Conservation (phyloP, 2,797 vertebrate genomes). For the Anomalospiza imberbis region DNA sequence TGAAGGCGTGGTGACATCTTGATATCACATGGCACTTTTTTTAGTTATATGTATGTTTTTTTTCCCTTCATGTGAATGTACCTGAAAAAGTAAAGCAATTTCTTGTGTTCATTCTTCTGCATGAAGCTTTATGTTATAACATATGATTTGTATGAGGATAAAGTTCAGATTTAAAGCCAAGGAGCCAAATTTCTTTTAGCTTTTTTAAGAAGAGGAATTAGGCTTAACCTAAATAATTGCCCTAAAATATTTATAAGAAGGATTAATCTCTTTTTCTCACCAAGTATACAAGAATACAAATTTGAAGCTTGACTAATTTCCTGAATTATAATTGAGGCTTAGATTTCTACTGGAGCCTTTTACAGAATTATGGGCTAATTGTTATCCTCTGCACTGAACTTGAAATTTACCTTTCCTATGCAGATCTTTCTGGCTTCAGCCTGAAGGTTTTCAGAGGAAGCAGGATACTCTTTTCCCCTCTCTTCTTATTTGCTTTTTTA, state of each 20-base stretch:
- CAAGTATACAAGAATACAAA: neutral
- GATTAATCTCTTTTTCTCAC: slow-evolving; percentile 23
- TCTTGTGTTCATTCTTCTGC: neutral
- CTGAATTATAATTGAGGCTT: slow-evolving; percentile 33
- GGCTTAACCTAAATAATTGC: slow-evolving; percentile 49
- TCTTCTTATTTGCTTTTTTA: slow-evolving; percentile 25
- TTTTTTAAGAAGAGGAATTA: slow-evolving; percentile 28
- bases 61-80: neutral
- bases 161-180: slow-evolving; percentile 9
- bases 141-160: neutral
- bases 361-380: neutral
- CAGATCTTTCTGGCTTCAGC: neutral
- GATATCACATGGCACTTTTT: neutral
- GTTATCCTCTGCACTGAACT: neutral
- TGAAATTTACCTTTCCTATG: slow-evolving; percentile 26
- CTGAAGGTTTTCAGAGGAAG: neutral
- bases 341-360: neutral
- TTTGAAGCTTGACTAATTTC: slow-evolving; percentile 38
- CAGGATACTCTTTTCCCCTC: neutral
- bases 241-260: slow-evolving; percentile 45
- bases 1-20: neutral
- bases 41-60: neutral
- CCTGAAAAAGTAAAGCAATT: neutral
- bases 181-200: neutral
- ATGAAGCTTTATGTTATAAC: neutral